A percentile compares a stretch with the other conserved stretches of the same genome.
Evolutionary conservation across 1,140 invertebrate species (phyloP).

Genomic region (Bombus huntii): DNA sequence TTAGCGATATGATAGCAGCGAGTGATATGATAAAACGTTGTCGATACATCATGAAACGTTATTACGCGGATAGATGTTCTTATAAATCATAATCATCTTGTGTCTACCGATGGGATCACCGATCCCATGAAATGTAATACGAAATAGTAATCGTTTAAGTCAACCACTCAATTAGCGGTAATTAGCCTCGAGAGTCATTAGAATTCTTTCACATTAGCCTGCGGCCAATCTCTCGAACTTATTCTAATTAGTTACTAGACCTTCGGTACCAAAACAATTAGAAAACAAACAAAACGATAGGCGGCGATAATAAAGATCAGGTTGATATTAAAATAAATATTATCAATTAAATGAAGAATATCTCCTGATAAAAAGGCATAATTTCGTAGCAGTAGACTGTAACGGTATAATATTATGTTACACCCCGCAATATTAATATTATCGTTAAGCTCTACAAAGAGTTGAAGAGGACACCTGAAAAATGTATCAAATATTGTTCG

Average conservation of each 20-base stretch:
- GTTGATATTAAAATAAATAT: too few species aligned
- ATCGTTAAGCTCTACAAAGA: too few species aligned
- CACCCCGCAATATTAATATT: too few species aligned
- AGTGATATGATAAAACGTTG: background rate
- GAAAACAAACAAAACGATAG: background rate
- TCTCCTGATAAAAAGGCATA: too few species aligned
- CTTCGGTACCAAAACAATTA: background rate
- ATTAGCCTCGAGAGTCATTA: background rate
- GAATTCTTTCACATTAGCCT: background rate
- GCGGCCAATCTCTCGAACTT: background rate
- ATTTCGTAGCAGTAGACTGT: too few species aligned
- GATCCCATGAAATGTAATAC: background rate
- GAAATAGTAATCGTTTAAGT: background rate
- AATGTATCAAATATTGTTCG: too few species aligned
- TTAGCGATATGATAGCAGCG: too few species aligned
- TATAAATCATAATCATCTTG: background rate
- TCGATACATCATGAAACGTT: background rate
- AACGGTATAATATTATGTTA: background rate
- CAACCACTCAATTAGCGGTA: conserved; percentile 19
- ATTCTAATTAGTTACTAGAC: background rate
- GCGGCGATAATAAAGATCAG: too few species aligned
- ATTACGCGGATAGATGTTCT: background rate
- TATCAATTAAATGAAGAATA: too few species aligned
- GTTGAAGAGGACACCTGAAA: too few species aligned
- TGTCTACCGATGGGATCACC: background rate